These are phyloP conservation scores for Machaerirhynchus nigripectus DNA, from an alignment of 2,113 vertebrate species.

Conservation along the genomic window DNA sequence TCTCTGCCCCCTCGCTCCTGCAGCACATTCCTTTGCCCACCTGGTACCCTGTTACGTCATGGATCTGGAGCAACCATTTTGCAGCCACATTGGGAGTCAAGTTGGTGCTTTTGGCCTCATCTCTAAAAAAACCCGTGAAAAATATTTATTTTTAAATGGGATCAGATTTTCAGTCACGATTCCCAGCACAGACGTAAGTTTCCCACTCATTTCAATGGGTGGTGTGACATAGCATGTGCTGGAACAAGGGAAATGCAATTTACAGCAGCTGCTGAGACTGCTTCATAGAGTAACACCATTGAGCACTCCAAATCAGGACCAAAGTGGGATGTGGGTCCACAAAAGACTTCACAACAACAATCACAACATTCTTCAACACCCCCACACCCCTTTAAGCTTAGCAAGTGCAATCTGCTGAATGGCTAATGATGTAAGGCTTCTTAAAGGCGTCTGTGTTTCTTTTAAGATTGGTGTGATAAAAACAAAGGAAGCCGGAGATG, in stretches of 20 bases:
- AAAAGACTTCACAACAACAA: background rate
- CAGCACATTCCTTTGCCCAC: background rate
- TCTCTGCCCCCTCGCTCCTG: background rate
- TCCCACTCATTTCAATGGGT: background rate
- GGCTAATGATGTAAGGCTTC: background rate
- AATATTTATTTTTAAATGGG: background rate
- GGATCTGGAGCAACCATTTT: background rate
- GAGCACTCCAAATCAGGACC: background rate
- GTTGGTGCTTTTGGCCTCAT: background rate
- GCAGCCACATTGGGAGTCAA: background rate
- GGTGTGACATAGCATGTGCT: background rate
- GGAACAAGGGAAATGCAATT: background rate
- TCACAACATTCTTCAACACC: background rate
- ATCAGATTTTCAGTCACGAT: background rate
- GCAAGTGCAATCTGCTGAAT: background rate
- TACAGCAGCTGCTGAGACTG: background rate
- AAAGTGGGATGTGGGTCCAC: background rate
- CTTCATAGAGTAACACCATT: background rate
- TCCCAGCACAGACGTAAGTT: background rate
- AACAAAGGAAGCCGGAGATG: background rate
- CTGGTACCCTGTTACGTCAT: accelerated
- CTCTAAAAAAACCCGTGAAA: background rate
- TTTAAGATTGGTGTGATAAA: background rate
- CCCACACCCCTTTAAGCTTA: background rate
- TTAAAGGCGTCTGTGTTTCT: background rate